Percentiles rank a stretch among this genome's conserved stretches.
Evolutionary conservation across 1,140 invertebrate genomes (phyloP).

Genomic region (Bombus confusus): DNA sequence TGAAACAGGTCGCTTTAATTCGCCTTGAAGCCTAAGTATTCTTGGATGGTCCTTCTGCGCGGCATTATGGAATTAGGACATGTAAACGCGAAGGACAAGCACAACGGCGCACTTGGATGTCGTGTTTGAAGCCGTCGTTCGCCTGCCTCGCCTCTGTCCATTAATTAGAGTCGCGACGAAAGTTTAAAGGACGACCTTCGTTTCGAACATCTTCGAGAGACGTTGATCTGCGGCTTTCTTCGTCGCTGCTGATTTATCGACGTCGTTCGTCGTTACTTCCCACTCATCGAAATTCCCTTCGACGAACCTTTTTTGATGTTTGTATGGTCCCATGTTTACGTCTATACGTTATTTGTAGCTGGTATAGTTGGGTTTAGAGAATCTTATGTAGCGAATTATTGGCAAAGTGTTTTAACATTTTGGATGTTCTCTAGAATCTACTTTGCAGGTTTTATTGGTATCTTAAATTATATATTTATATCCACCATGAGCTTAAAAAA

Average conservation of each 20-base stretch:
- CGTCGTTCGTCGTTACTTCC: background rate
- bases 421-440: background rate
- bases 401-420: background rate
- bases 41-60: constrained; percentile 32
- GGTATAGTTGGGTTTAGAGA: too few species aligned
- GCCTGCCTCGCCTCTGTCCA: constrained; percentile 15
- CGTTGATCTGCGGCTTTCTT: constrained; percentile 23
- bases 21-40: constrained; percentile 32
- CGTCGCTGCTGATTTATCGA: background rate
- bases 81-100: constrained; percentile 50
- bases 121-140: constrained; percentile 33
- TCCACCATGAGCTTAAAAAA: accelerated
- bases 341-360: too few species aligned
- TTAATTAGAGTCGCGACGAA: constrained; percentile 41
- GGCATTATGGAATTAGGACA: constrained; percentile 59
- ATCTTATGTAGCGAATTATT: background rate
- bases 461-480: background rate
- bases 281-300: too few species aligned
- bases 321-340: too few species aligned
- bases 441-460: background rate
- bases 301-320: background rate
- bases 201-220: constrained; percentile 35
- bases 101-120: constrained; percentile 10
- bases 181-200: constrained; percentile 27
- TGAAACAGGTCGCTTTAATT: constrained; percentile 33